Conservation (phyloP, 2,888 invertebrate genomes). For the Nesidiocoris tenuis region DNA sequence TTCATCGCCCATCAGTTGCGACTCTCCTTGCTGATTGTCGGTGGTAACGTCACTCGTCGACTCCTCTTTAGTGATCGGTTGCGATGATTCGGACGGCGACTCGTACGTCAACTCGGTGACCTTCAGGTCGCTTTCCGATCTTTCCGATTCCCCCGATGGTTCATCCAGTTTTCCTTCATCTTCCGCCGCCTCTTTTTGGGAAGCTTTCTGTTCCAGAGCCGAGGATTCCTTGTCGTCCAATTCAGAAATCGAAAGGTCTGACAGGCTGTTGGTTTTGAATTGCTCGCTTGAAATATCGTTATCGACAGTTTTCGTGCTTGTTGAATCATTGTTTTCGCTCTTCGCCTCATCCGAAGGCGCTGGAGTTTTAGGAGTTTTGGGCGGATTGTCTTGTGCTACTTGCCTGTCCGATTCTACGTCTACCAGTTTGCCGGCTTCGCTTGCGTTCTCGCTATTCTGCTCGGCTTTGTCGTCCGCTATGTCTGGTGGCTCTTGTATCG, state of each 20-base stretch:
- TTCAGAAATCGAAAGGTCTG: constrained; percentile 49
- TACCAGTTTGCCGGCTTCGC: not conserved
- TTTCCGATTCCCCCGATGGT: constrained; percentile 17
- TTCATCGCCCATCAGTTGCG: constrained; percentile 13
- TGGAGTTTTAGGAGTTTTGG: not conserved
- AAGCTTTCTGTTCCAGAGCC: not conserved
- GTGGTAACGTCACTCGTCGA: constrained; percentile 30
- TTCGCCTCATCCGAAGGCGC: not conserved
- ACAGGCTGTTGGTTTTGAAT: constrained; percentile 50
- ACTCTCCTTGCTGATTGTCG: constrained; percentile 7
- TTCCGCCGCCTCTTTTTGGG: not conserved
- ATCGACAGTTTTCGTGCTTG: constrained; percentile 30
- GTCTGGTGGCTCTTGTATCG: not conserved
- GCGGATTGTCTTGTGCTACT: not conserved
- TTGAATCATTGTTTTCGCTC: constrained; percentile 26
- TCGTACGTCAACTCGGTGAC: constrained; percentile 5
- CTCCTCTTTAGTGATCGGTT: constrained; percentile 11
- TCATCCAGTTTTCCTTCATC: not conserved
- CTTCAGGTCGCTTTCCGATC: constrained; percentile 14
- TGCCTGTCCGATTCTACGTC: constrained; percentile 3
- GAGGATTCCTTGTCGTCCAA: constrained; percentile 17
- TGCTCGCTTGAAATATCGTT: constrained; percentile 50
- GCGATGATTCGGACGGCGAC: constrained; percentile 6
- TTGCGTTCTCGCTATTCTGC: not conserved
- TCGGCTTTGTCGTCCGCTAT: not conserved